phyloP scores from a whole-genome alignment of 2,888 invertebrate genomes.

The Volucella zonaria region DNA sequence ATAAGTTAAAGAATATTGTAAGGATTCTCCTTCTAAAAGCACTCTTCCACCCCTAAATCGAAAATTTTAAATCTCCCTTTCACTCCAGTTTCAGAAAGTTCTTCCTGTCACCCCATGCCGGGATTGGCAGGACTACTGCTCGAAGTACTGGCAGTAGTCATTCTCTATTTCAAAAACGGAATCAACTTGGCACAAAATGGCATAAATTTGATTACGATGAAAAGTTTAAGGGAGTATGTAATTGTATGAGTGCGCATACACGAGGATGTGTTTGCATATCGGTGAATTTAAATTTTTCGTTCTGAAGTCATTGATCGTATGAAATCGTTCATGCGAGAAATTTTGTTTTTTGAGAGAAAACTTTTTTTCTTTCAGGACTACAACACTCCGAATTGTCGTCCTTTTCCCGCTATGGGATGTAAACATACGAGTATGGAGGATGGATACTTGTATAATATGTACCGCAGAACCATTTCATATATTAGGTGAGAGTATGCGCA shows the following conservation, averaged over 20 bases:
- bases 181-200: slow-evolving; percentile 66
- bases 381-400: slow-evolving; percentile 27
- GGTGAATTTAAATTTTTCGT: background rate
- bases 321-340: slow-evolving; percentile 58
- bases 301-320: slow-evolving; percentile 58
- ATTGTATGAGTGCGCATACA: slow-evolving; percentile 1
- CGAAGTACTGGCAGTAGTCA: slow-evolving; percentile 21
- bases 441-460: slow-evolving; percentile 35
- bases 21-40: slow-evolving; percentile 23
- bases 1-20: slow-evolving; percentile 61
- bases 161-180: slow-evolving; percentile 28
- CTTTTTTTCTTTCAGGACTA: slow-evolving; percentile 21
- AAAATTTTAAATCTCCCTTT: background rate
- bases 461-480: slow-evolving; percentile 66
- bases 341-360: slow-evolving; percentile 43
- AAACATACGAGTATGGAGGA: background rate
- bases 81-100: slow-evolving; percentile 7
- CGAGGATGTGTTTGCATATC: background rate
- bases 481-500: slow-evolving; percentile 70
- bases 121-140: slow-evolving; percentile 4
- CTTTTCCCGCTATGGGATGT: background rate
- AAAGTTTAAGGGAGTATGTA: slow-evolving; percentile 64
- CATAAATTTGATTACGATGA: slow-evolving; percentile 65
- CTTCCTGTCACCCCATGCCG: slow-evolving; percentile 4
- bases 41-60: background rate